A percentile compares a stretch with the other conserved stretches of the same genome.
These are phyloP conservation scores for Ophioderma brevispina DNA, from an alignment of 35 echinoderm and acorn worm genomes.

Conservation along the genomic window DNA sequence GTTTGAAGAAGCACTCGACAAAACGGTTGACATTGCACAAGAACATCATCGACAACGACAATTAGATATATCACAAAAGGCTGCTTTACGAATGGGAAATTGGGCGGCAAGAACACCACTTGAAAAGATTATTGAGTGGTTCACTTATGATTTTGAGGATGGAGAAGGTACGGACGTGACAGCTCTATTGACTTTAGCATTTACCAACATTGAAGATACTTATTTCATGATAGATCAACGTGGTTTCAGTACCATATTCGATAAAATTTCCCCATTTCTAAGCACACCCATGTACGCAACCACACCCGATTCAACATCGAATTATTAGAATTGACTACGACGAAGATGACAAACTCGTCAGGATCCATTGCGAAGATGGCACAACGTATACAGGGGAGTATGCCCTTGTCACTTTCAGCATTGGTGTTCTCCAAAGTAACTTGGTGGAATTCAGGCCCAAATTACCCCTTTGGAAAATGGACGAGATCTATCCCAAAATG, in stretches of 20 bases:
- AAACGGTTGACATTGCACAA: background rate
- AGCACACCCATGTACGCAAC: background rate
- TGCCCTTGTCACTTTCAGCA: conserved; percentile 50
- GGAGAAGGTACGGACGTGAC: background rate
- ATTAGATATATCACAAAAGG: conserved; percentile 8
- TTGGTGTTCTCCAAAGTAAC: conserved; percentile 41
- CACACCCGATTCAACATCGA: conserved; percentile 11
- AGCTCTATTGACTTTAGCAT: background rate
- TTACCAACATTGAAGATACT: background rate
- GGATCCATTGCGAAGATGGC: conserved; percentile 32
- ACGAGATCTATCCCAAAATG: background rate
- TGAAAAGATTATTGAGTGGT: conserved; percentile 5
- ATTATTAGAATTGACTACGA: conserved; percentile 28
- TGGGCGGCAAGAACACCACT: conserved; percentile 11
- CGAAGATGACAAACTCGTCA: conserved; percentile 9
- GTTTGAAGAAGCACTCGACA: background rate
- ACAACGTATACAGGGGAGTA: background rate
- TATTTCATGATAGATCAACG: conserved; percentile 5
- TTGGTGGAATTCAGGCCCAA: conserved; percentile 32
- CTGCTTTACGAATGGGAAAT: conserved; percentile 5
- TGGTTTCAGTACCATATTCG: background rate
- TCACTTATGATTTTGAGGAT: background rate
- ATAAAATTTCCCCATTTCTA: background rate
- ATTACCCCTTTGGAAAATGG: conserved; percentile 49
- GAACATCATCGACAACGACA: background rate